These are phyloP conservation scores for Phenacoccus solenopsis DNA, from an alignment of 1,140 invertebrate species.

Conservation along the genomic window DNA sequence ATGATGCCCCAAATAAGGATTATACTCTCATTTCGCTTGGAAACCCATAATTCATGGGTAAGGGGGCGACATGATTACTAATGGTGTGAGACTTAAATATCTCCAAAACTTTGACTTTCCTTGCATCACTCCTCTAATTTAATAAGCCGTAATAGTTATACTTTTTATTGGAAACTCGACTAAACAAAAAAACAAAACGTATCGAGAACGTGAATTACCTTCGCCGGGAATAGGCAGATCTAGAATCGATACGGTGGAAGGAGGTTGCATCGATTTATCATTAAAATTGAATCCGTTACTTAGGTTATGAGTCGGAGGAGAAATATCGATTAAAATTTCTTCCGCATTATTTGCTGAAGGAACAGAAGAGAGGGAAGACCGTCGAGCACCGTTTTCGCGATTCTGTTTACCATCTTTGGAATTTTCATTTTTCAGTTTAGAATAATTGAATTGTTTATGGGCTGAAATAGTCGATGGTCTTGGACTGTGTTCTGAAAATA, in stretches of 20 bases:
- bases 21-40: too few species aligned
- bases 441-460: slow-evolving; percentile 61
- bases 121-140: too few species aligned
- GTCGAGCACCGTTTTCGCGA: background rate
- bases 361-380: background rate
- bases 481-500: background rate
- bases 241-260: background rate
- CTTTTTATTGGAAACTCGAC: too few species aligned
- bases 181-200: background rate
- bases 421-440: slow-evolving; percentile 55
- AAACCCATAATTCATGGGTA: too few species aligned
- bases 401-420: slow-evolving; percentile 19
- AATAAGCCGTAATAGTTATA: too few species aligned
- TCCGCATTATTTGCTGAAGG: background rate
- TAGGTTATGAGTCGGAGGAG: background rate
- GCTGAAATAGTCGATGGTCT: slow-evolving; percentile 31
- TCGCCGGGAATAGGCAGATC: slow-evolving; percentile 4
- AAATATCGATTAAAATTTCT: background rate
- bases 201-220: background rate
- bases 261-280: background rate
- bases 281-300: background rate
- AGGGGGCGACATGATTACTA: too few species aligned
- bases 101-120: too few species aligned
- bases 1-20: too few species aligned
- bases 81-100: too few species aligned